A percentile compares a stretch with the other conserved stretches of the same genome.
Evolutionary conservation across 2,888 invertebrate species (phyloP).

Genomic region (Erannis defoliaria): DNA sequence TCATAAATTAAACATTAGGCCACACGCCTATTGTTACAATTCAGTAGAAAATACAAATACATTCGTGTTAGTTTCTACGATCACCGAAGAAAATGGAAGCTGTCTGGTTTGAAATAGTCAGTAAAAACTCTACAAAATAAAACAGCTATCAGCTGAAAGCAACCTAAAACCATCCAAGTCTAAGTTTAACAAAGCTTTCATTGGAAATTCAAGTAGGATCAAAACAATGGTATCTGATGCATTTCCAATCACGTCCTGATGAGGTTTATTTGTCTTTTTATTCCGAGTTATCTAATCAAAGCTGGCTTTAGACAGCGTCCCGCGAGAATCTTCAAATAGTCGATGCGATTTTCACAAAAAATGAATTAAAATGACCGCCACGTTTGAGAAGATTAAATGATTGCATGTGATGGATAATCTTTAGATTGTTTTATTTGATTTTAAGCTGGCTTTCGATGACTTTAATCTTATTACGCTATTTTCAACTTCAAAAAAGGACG

Average conservation of each 20-base stretch:
- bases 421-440: slow-evolving; percentile 41
- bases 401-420: slow-evolving; percentile 52
- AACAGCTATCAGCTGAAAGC: slow-evolving; percentile 29
- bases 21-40: too few species aligned
- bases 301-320: slow-evolving; percentile 35
- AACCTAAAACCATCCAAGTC: slow-evolving; percentile 16
- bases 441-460: slow-evolving; percentile 15
- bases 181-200: slow-evolving; percentile 31
- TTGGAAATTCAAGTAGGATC: slow-evolving; percentile 34
- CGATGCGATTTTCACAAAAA: slow-evolving; percentile 56
- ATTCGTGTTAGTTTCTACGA: not conserved
- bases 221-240: slow-evolving; percentile 34
- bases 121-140: slow-evolving; percentile 20
- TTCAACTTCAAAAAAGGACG: too few species aligned
- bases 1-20: too few species aligned
- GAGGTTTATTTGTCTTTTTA: slow-evolving; percentile 35
- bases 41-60: not conserved
- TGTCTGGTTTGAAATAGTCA: slow-evolving; percentile 5
- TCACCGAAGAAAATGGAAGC: not conserved
- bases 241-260: slow-evolving; percentile 34
- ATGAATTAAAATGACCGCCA: slow-evolving; percentile 55
- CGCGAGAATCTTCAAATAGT: slow-evolving; percentile 56
- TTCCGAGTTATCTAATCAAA: slow-evolving; percentile 40
- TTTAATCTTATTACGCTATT: not conserved
- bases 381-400: slow-evolving; percentile 52